phyloP scores from a whole-genome alignment of 1,140 invertebrate genomes.

The Teleopsis dalmanni region DNA sequence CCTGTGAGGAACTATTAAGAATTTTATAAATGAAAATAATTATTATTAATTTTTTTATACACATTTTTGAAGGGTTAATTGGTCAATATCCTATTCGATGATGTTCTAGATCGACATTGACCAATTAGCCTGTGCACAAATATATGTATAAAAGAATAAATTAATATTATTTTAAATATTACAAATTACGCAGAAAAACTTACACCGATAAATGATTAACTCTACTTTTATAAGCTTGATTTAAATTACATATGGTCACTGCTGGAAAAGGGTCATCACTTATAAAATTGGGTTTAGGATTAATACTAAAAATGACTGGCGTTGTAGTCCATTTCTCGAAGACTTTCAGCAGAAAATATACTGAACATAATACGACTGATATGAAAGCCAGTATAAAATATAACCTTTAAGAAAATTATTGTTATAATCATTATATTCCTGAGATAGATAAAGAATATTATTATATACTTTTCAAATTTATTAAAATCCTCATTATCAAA shows the following conservation, averaged over 20 bases:
- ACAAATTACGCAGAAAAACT: background rate
- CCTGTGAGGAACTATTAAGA: constrained; percentile 7
- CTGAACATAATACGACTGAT: background rate
- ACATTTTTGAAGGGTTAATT: background rate
- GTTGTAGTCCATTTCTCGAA: constrained; percentile 9
- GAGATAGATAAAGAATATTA: background rate
- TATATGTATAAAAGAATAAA: no score
- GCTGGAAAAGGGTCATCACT: constrained; percentile 13
- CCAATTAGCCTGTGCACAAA: constrained; percentile 33
- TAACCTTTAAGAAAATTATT: no score
- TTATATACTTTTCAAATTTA: constrained; percentile 5
- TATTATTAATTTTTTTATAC: background rate
- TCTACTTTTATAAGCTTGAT: constrained; percentile 49
- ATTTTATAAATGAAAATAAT: background rate
- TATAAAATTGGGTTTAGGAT: constrained; percentile 7
- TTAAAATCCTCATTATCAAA: constrained; percentile 23
- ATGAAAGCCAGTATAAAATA: constrained; percentile 9
- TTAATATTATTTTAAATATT: background rate
- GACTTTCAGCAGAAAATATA: constrained; percentile 2
- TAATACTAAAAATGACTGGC: constrained; percentile 11
- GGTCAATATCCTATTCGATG: background rate
- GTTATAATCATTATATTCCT: background rate
- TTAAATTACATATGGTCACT: constrained; percentile 44
- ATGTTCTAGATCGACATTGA: constrained; percentile 40
- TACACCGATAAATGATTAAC: constrained; percentile 1